A percentile compares a stretch with the other conserved stretches of the same genome.
These are phyloP conservation scores for Grus americana DNA, from an alignment of 2,113 vertebrate genomes.

Conservation along the genomic window DNA sequence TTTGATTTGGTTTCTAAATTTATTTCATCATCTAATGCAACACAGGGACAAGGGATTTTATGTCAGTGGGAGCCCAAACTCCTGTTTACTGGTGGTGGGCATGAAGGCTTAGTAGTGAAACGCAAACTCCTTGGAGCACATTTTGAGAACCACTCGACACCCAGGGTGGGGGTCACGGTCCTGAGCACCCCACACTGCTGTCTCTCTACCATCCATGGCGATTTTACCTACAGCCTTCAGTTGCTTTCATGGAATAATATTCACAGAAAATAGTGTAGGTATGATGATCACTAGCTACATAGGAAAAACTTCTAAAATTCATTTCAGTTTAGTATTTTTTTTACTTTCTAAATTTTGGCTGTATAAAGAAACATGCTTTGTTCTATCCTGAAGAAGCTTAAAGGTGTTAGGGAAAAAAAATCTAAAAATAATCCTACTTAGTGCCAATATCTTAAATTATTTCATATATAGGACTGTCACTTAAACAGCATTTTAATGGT, in stretches of 20 bases:
- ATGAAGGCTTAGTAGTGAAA: not conserved
- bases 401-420: not conserved
- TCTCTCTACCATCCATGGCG: not conserved
- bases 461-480: not conserved
- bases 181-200: not conserved
- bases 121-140: not conserved
- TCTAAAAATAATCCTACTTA: not conserved
- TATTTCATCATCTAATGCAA: not conserved
- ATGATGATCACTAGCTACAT: not conserved
- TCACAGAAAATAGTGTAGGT: not conserved
- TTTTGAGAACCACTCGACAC: not conserved
- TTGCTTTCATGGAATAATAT: not conserved
- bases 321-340: not conserved
- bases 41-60: not conserved
- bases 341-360: not conserved
- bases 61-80: not conserved
- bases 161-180: not conserved
- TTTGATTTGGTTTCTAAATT: not conserved
- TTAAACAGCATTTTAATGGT: not conserved
- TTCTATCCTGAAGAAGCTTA: not conserved
- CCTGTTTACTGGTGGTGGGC: not conserved
- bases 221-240: not conserved
- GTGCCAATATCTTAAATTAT: not conserved
- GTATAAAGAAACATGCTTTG: not conserved
- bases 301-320: not conserved